Base-by-base conservation (phyloP, 1,140 invertebrate species). In the Drosophila tani region DNA sequence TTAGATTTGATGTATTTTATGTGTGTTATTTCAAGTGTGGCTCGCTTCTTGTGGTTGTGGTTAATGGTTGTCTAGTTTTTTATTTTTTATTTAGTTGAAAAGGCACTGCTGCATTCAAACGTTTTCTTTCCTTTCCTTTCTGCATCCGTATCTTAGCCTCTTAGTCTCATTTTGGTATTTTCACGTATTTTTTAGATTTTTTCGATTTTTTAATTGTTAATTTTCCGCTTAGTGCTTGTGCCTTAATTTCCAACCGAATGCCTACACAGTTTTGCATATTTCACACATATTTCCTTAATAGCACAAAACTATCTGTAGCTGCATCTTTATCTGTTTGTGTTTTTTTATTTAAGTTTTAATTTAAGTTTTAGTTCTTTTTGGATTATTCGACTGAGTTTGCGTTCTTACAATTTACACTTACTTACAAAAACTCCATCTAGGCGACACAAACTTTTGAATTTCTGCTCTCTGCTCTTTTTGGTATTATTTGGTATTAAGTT, bases 81-180 rank as follows among this genome's bases (percentile, higher is more conserved):
- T 80, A 51, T 68, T 40, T 79, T 56, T 80, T 80, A 51, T 68
- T 40, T 79, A 64, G 57, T 86, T 81, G 79, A 84, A 85, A 80
- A 86, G 82, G 82, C 82, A 86, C 82, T 86, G 82, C 83, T 85
- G 82, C 82, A 85, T 79, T 86, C 75, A 79, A 85, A 75, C 50
- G 68, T 60, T 50, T 80, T 50, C 41, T 57, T 69, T 50, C 12
- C 43, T 66, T 57, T 71, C 24, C 49, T 32, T 19, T 53, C n/a
- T 6, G 17, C 27, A 27, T 5, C 27, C 27, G 14, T 5, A 32
- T 38, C 43, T n/a, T 59, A 35, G 27, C 41, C 45, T 58, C 62
- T 74, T 73, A 79, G 67, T 79, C 75, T 78, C 50, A 47, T 79
- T 79, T 73, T 55, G 24, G 45, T 70, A 55, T 38, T 41, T 60